phyloP scores from a whole-genome alignment of 1,140 invertebrate species.

The Drosophila chauvacae region DNA sequence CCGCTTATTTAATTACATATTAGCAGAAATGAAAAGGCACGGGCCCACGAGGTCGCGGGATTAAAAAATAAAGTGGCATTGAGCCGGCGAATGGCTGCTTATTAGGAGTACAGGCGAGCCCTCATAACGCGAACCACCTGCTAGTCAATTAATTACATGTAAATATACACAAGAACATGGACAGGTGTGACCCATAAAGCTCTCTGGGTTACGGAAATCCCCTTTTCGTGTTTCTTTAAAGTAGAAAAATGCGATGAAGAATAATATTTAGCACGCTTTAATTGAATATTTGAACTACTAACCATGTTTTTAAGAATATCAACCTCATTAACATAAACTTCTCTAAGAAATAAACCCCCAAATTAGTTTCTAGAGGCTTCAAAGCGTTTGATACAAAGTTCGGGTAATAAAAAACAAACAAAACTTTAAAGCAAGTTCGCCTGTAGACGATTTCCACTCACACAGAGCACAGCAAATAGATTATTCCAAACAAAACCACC shows the following conservation, averaged over 20 bases:
- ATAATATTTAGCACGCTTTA: background rate
- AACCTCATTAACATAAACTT: slow-evolving; percentile 3
- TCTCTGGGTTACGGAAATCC: background rate
- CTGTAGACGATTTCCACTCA: background rate
- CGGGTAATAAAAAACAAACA: slow-evolving; percentile 1
- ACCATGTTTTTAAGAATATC: background rate
- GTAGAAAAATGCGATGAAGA: background rate
- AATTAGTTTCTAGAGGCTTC: slow-evolving; percentile 5
- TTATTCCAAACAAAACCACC: background rate
- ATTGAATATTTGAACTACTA: background rate
- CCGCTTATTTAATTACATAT: slow-evolving; percentile 82
- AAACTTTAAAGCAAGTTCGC: slow-evolving; percentile 6
- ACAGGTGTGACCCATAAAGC: slow-evolving; percentile 2
- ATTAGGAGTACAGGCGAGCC: slow-evolving; percentile 8
- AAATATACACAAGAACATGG: background rate
- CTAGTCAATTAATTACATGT: slow-evolving; percentile 2
- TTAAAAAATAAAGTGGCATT: slow-evolving; percentile 42
- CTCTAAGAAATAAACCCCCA: background rate
- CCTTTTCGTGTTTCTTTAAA: background rate
- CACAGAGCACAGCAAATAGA: slow-evolving; percentile 1
- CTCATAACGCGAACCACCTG: background rate
- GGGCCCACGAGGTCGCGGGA: slow-evolving; percentile 29
- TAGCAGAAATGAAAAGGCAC: slow-evolving; percentile 69
- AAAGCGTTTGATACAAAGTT: background rate
- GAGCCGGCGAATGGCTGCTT: slow-evolving; percentile 18